Evolutionary conservation across 2,888 invertebrate species (phyloP), one percentile per base, ranked within the genome.

Genomic region (Myopa tessellatipennis): DNA sequence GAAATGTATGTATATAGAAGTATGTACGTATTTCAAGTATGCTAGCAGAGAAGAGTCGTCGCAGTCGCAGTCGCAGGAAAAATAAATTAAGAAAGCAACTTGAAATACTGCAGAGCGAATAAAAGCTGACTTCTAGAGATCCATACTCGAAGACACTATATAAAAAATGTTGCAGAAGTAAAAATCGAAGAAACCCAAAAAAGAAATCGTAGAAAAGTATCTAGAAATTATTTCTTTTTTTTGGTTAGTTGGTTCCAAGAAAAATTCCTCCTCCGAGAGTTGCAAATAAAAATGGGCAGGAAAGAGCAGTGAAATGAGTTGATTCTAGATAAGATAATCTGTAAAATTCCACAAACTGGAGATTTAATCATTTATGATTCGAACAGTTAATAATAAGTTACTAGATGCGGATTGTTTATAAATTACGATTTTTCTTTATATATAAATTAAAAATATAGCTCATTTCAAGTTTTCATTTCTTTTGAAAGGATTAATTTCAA

Each of bases 71-170:
- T 74, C 67, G 36, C 52, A 67, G 38, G 50, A 14, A 75, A 58
- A 67, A 52, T n/a, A 52, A 50, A 45, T 38, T 36, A 67, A 52
- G n/a, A 67, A 74, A 74, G 12, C 12, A 12, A 18, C 58, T 75
- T 58, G 18, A 77, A 77, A 74, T 77, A 74, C 74, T 77, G 77
- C 74, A 74, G 16, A 50, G 63, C 45, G 77, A 14, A 77, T 61
- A 60, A 50, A 55, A 69, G 74, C 45, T 69, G 74, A 70, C 77
- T 76, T 61, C 60, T 67, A 40, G 71, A 34, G 71, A 34, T 70
- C 71, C 71, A 65, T 71, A 77, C 77, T 77, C 26, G 65, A 71
- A 60, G 38, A 7, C 10, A 63, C 36, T 73, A 26, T n/a, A 58
- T 34, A 16, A 34, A 73, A 65, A 73, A 63, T 18, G 4, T 5